phyloP scores from a whole-genome alignment of 2,888 invertebrate genomes.

The Lasioglossum villosulum region DNA sequence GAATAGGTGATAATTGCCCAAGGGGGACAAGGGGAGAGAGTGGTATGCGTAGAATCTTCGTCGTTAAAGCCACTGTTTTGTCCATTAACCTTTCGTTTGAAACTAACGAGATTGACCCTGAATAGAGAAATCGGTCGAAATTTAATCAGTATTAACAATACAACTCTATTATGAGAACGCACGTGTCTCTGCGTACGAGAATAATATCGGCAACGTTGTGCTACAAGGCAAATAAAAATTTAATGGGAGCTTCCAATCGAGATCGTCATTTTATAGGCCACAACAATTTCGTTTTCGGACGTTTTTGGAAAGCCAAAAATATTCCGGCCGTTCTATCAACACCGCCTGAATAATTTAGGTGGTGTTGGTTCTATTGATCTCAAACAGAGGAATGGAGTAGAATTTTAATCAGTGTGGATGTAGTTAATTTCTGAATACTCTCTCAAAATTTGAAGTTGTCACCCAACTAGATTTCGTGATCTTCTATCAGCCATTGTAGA shows the following conservation, averaged over 20 bases:
- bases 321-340: too few relatives aligned
- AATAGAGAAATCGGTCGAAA: neutral
- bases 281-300: too few relatives aligned
- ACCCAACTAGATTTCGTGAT: neutral
- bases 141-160: neutral
- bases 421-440: neutral
- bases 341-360: too few relatives aligned
- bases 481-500: too few relatives aligned
- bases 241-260: neutral
- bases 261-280: too few relatives aligned
- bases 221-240: neutral
- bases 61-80: slow-evolving; percentile 4
- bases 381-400: too few relatives aligned
- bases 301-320: too few relatives aligned
- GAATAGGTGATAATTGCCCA: slow-evolving; percentile 15
- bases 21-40: neutral
- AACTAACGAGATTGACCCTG: slow-evolving; percentile 4
- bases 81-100: neutral
- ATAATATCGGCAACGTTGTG: neutral
- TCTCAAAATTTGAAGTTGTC: neutral
- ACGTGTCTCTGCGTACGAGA: neutral
- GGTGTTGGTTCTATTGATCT: too few relatives aligned
- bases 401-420: too few relatives aligned
- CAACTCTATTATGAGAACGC: slow-evolving; percentile 3
- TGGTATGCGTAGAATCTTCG: neutral